Percentiles rank a stretch among this genome's conserved stretches.
These are phyloP conservation scores for Brachyistius frenatus DNA, from an alignment of 2,113 vertebrate species.

Conservation along the genomic window DNA sequence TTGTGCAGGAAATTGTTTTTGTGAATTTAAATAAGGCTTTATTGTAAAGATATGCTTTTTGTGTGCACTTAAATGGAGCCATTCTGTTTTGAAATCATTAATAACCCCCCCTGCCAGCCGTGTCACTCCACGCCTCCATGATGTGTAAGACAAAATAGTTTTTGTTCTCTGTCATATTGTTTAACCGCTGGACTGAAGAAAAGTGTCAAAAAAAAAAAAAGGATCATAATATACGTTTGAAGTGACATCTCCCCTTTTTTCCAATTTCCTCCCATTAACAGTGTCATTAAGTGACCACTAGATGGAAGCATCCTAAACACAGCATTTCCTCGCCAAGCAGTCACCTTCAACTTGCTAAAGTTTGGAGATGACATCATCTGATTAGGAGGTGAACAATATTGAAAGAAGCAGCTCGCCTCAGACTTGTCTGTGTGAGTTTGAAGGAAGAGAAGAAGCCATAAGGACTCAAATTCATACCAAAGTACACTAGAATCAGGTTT, in stretches of 20 bases:
- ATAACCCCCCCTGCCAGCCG: slow-evolving; percentile 5
- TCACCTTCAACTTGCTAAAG: slow-evolving; percentile 39
- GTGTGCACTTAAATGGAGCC: slow-evolving; percentile 35
- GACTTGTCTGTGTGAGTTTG: not conserved
- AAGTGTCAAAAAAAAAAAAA: slow-evolving; percentile 5
- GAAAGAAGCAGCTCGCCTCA: not conserved
- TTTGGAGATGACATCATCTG: slow-evolving; percentile 70
- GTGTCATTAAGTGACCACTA: slow-evolving; percentile 75
- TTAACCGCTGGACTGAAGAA: slow-evolving; percentile 23
- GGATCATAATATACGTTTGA: not conserved
- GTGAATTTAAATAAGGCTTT: slow-evolving; percentile 17
- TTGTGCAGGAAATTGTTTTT: slow-evolving; percentile 35
- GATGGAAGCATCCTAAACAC: slow-evolving; percentile 82
- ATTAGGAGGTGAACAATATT: slow-evolving; percentile 39
- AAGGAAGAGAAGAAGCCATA: not conserved
- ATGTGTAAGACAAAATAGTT: not conserved
- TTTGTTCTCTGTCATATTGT: slow-evolving; percentile 4
- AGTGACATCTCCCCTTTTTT: not conserved
- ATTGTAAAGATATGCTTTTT: slow-evolving; percentile 41
- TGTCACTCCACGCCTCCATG: not conserved
- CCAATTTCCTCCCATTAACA: slow-evolving; percentile 4
- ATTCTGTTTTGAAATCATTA: slow-evolving; percentile 35
- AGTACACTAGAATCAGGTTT: not conserved
- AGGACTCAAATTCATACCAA: not conserved
- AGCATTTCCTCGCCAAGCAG: not conserved